Evolutionary conservation across 2,888 invertebrate genomes (phyloP), one percentile per base, ranked within the genome.

Genomic region (Apodemia zela): DNA sequence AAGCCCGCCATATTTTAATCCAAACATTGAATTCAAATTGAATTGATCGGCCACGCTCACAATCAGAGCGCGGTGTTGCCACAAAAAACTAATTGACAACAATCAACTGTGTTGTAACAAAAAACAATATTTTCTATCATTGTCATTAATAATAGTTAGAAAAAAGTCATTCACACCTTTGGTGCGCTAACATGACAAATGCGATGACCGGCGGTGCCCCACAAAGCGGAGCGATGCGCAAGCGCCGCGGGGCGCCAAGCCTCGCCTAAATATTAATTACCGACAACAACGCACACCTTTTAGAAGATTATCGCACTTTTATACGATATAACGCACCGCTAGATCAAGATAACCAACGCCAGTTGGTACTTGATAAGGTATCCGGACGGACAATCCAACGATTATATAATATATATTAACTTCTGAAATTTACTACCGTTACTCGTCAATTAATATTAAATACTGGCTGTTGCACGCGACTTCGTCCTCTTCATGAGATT

Each of bases 91-190:
- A 89, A 90, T 88, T 89, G 90, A 89, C 87, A 87, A 88, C 88
- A 89, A 90, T 89, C 89, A 88, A 85, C 85, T 84, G 75, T 82
- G 82, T 80, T 82, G 82, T 78, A 84, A 84, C 80, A 89, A 89
- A 87, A 87, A 89, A 89, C 83, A 85, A 87, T 87, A 85, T 87
- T 88, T 89, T 87, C 86, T 89, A 88, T 87, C 85, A 87, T 87
- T 89, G 89, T 88, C 87, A 89, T 88, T 89, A 87, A 86, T 89
- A 87, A 89, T 87, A 75, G 81, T 86, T 85, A 82, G 81, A 88
- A 90, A 87, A 90, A 89, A 89, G 84, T 83, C 82, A 86, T 90
- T 90, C 90, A 91, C 90, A 91, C 90, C 89, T 91, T 87, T 84
- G 84, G 81, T 81, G 85, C 82, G 87, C 87, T 89, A 90, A 91